Percentiles rank a stretch among this genome's conserved stretches.
Evolutionary conservation across 2,888 invertebrate genomes (phyloP).

Genomic region (Portevinia maculata): DNA sequence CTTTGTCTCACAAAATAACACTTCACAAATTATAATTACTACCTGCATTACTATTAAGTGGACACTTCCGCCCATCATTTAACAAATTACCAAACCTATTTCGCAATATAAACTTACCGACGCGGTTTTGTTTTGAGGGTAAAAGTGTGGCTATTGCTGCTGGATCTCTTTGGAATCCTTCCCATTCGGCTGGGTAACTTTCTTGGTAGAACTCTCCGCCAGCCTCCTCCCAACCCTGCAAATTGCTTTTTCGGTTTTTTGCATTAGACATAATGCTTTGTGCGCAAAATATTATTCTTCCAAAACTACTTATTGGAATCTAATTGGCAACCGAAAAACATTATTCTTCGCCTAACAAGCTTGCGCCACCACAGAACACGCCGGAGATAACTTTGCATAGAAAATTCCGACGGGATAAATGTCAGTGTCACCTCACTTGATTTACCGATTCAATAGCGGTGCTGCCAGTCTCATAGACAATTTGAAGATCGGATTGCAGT

Average conservation of each 20-base stretch:
- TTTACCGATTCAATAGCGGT: neutral
- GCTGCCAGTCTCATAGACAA: too few relatives aligned
- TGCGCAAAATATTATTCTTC: slow-evolving; percentile 27
- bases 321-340: slow-evolving; percentile 41
- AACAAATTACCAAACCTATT: slow-evolving; percentile 12
- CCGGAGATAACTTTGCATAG: slow-evolving; percentile 1
- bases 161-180: slow-evolving; percentile 89
- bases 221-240: slow-evolving; percentile 92
- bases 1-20: neutral
- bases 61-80: neutral
- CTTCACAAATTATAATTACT: neutral
- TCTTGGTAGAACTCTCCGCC: slow-evolving; percentile 94
- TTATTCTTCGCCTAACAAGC: slow-evolving; percentile 30
- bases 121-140: slow-evolving; percentile 91
- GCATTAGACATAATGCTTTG: slow-evolving; percentile 69
- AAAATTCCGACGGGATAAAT: neutral
- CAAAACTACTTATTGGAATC: slow-evolving; percentile 36
- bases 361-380: slow-evolving; percentile 27
- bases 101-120: slow-evolving; percentile 83
- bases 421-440: neutral
- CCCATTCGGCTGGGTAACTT: slow-evolving; percentile 89
- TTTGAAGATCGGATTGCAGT: too few relatives aligned
- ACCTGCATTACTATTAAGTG: neutral
- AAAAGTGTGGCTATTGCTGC: slow-evolving; percentile 89
- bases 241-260: slow-evolving; percentile 78